A percentile compares a stretch with the other conserved stretches of the same genome.
These are phyloP conservation scores for Arremon aurantiirostris DNA, from an alignment of 2,797 vertebrate genomes.

Conservation along the genomic window DNA sequence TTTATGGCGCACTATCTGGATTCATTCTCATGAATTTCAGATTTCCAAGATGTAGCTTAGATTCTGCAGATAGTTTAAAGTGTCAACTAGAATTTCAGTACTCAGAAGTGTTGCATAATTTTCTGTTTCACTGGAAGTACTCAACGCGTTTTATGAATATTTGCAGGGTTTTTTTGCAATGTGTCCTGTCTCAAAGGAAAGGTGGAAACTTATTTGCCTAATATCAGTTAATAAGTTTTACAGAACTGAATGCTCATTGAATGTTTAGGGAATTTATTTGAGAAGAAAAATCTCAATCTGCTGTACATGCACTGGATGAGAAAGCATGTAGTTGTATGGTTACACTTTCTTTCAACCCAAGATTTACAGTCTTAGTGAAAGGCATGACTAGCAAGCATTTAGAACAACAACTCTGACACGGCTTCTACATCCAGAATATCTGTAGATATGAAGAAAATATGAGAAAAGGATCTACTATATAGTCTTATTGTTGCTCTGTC, in stretches of 20 bases:
- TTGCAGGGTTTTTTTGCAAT: fast-evolving
- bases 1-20: neutral
- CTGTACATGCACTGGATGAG: neutral
- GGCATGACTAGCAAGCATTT: neutral
- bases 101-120: neutral
- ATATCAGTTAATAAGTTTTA: neutral
- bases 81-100: neutral
- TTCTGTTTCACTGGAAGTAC: neutral
- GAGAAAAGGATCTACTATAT: neutral
- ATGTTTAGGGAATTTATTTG: neutral
- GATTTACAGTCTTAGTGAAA: neutral
- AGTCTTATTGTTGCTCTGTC: neutral
- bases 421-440: neutral
- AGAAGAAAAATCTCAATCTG: neutral
- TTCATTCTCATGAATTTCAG: neutral
- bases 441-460: neutral
- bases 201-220: neutral
- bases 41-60: neutral
- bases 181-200: neutral
- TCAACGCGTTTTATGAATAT: neutral
- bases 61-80: neutral
- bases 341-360: neutral
- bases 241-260: neutral
- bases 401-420: neutral
- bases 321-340: neutral